Percentiles rank a stretch among this genome's conserved stretches.
These are phyloP conservation scores for Merluccius polli DNA, from an alignment of 2,797 vertebrate genomes.

Conservation along the genomic window DNA sequence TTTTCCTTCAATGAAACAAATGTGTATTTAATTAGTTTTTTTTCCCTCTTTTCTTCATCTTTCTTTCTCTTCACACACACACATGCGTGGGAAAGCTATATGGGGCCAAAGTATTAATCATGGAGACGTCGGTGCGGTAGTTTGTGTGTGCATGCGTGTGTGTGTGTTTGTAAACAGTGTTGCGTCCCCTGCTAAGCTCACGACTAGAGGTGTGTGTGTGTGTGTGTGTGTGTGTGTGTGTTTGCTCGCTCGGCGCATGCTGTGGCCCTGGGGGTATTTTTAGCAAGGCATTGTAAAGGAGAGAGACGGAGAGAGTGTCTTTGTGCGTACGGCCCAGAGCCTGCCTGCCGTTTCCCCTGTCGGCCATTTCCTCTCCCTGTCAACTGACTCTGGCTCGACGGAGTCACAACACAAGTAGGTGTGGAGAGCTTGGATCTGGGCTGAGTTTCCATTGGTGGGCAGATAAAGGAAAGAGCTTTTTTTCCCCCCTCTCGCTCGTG, in stretches of 20 bases:
- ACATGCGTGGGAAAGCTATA: background rate
- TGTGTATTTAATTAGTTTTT: background rate
- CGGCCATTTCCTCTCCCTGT: slow-evolving; percentile 45
- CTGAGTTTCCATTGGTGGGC: slow-evolving; percentile 63
- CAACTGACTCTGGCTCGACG: slow-evolving; percentile 29
- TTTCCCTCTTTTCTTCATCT: background rate
- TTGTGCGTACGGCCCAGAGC: slow-evolving; percentile 28
- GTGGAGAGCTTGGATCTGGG: slow-evolving; percentile 49
- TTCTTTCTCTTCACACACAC: too few species aligned
- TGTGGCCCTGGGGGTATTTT: slow-evolving; percentile 65
- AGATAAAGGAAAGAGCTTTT: slow-evolving; percentile 62
- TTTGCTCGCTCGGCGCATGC: slow-evolving; percentile 63
- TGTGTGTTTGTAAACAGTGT: slow-evolving; percentile 14
- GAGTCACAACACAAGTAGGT: slow-evolving; percentile 41
- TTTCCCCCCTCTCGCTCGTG: slow-evolving; percentile 9
- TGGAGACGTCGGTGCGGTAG: background rate
- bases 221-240: slow-evolving; percentile 43
- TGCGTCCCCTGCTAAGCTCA: slow-evolving; percentile 33
- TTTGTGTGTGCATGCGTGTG: background rate
- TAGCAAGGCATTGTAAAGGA: slow-evolving; percentile 62
- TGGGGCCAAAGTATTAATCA: background rate
- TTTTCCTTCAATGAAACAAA: background rate
- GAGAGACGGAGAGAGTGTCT: slow-evolving; percentile 36
- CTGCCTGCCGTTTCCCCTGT: slow-evolving; percentile 38
- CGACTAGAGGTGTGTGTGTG: slow-evolving; percentile 2